phyloP scores from a whole-genome alignment of 2,888 invertebrate genomes.

The Chymomyza procnemis region DNA sequence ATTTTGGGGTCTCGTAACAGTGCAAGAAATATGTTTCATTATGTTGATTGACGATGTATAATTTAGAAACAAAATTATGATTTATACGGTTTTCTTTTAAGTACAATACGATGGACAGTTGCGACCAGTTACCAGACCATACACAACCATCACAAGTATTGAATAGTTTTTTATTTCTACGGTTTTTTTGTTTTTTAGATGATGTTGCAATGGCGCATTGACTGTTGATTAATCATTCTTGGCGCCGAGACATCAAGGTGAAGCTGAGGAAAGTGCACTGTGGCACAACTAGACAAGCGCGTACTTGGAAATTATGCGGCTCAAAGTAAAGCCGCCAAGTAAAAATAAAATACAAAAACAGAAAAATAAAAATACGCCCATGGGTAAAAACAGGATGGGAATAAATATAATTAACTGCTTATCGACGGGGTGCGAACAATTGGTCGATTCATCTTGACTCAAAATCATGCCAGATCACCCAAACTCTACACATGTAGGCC shows the following conservation, averaged over 20 bases:
- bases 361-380: slow-evolving; percentile 34
- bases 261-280: slow-evolving; percentile 51
- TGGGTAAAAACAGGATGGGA: slow-evolving; percentile 54
- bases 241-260: slow-evolving; percentile 53
- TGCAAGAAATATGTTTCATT: slow-evolving; percentile 47
- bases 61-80: slow-evolving; percentile 62
- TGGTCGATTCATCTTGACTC: slow-evolving; percentile 59
- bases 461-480: slow-evolving; percentile 62
- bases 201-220: slow-evolving; percentile 28
- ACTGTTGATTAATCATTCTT: slow-evolving; percentile 67
- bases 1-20: not conserved
- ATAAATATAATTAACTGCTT: slow-evolving; percentile 69
- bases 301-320: slow-evolving; percentile 59
- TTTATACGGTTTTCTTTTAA: slow-evolving; percentile 56
- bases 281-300: slow-evolving; percentile 64
- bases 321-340: slow-evolving; percentile 55
- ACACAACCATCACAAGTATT: not conserved
- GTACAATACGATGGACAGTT: slow-evolving; percentile 7
- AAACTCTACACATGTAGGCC: slow-evolving; percentile 29
- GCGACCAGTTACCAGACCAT: too few relatives aligned
- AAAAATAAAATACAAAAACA: too few relatives aligned
- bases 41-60: slow-evolving; percentile 68
- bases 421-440: slow-evolving; percentile 70
- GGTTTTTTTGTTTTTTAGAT: not conserved
- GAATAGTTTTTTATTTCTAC: not conserved